These are phyloP conservation scores for Wiebesia pumilae DNA, from an alignment of 1,140 invertebrate species.

Conservation along the genomic window DNA sequence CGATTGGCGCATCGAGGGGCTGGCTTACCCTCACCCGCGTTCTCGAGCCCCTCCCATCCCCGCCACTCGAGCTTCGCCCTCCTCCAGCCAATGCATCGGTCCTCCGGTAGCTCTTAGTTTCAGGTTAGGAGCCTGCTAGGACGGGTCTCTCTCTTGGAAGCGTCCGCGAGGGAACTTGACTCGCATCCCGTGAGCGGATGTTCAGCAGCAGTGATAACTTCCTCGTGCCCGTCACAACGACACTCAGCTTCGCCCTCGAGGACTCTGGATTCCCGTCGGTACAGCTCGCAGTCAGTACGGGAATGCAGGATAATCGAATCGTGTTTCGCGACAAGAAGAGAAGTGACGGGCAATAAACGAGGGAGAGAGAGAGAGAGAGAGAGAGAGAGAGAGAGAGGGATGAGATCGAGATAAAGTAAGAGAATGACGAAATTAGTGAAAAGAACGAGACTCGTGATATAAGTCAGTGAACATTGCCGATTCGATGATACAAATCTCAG, in stretches of 20 bases:
- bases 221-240: not conserved
- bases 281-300: not conserved
- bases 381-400: not conserved
- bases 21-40: conserved; percentile 65
- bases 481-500: conserved; percentile 56
- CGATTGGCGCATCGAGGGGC: conserved; percentile 65
- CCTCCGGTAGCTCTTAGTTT: conserved; percentile 75
- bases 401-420: not conserved
- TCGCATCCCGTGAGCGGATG: conserved; percentile 35
- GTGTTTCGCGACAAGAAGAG: conserved; percentile 29
- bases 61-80: conserved; percentile 65
- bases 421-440: conserved; percentile 15
- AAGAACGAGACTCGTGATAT: conserved; percentile 9
- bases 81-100: conserved; percentile 74
- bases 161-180: conserved; percentile 41
- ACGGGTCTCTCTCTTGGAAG: conserved; percentile 70
- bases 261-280: not conserved
- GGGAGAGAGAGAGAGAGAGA: not conserved
- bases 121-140: conserved; percentile 76
- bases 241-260: not conserved
- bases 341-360: conserved; percentile 6
- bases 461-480: conserved; percentile 40
- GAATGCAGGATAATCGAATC: not conserved
- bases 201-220: not conserved
- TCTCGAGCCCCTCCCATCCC: conserved; percentile 61